A percentile compares a stretch with the other conserved stretches of the same genome.
These are phyloP conservation scores for Zygogramma bicolorata DNA, from an alignment of 2,888 invertebrate species.

Conservation along the genomic window DNA sequence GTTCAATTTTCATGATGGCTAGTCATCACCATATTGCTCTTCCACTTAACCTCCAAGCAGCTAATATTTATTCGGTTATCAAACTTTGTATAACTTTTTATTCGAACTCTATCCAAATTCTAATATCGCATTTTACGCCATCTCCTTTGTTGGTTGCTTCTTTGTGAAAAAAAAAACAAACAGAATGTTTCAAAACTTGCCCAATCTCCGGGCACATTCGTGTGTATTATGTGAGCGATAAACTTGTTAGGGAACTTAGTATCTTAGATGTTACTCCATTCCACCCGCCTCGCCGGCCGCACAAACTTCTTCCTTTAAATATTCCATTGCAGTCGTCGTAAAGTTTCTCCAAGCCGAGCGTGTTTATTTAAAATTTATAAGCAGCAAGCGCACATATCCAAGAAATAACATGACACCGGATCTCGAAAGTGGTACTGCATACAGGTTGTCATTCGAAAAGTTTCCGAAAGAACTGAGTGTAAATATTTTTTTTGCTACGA, in stretches of 20 bases:
- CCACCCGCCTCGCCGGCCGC: not conserved
- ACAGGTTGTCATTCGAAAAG: not conserved
- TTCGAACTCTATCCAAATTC: no score
- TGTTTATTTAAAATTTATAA: conserved; percentile 18
- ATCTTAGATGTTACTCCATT: not conserved
- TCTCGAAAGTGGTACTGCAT: not conserved
- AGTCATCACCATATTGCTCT: no score
- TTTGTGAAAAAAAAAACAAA: not conserved
- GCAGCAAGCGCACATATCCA: not conserved
- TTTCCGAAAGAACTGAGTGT: no score
- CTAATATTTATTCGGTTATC: no score
- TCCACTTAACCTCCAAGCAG: no score
- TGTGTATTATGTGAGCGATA: not conserved
- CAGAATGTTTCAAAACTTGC: not conserved
- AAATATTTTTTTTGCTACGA: no score
- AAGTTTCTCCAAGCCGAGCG: conserved; percentile 3
- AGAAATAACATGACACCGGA: not conserved
- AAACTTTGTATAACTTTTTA: no score
- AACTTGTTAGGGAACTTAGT: not conserved
- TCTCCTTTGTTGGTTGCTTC: not conserved
- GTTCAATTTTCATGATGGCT: no score
- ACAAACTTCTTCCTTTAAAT: not conserved
- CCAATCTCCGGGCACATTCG: not conserved
- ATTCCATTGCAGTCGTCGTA: conserved; percentile 4
- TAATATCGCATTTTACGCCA: no score